Evolutionary conservation across 1,140 invertebrate genomes (phyloP).

Genomic region (Lordiphosa clarofinis): DNA sequence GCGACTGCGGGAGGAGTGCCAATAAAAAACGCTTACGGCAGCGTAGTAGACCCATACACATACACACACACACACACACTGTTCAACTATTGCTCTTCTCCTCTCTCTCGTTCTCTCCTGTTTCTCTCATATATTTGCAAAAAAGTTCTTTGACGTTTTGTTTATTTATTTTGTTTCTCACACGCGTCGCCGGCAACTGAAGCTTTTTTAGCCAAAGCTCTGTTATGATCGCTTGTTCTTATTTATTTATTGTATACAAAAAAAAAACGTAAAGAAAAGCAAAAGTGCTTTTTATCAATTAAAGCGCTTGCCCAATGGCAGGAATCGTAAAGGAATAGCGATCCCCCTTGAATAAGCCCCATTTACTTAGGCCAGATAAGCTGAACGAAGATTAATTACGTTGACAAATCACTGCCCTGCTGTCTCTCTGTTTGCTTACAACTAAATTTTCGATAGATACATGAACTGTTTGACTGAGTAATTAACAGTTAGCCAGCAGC

Average conservation of each 20-base stretch:
- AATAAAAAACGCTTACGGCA: constrained; percentile 73
- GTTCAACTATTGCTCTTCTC: constrained; percentile 16
- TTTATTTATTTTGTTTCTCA: constrained; percentile 72
- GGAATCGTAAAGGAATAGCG: constrained; percentile 35
- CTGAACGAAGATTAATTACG: constrained; percentile 27
- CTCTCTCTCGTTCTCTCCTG: neutral
- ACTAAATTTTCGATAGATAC: constrained; percentile 37
- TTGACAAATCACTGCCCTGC: neutral
- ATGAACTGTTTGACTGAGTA: constrained; percentile 46
- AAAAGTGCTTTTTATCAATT: constrained; percentile 68
- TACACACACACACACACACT: constrained; percentile 38
- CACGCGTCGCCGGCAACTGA: constrained; percentile 26
- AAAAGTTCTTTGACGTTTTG: constrained; percentile 77
- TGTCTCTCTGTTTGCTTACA: constrained; percentile 29
- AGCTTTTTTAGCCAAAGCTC: constrained; percentile 30
- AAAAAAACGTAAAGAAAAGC: constrained; percentile 34
- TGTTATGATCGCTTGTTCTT: constrained; percentile 8
- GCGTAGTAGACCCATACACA: constrained; percentile 31
- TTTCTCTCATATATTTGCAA: constrained; percentile 43
- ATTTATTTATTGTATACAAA: constrained; percentile 12
- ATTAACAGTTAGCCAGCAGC: constrained; percentile 63
- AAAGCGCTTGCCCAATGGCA: constrained; percentile 41
- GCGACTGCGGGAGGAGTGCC: constrained; percentile 14
- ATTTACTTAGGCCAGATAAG: neutral
- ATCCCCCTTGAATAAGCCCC: neutral